These are phyloP conservation scores for Sardinella longiceps DNA, from an alignment of 2,797 vertebrate genomes.

Conservation along the genomic window DNA sequence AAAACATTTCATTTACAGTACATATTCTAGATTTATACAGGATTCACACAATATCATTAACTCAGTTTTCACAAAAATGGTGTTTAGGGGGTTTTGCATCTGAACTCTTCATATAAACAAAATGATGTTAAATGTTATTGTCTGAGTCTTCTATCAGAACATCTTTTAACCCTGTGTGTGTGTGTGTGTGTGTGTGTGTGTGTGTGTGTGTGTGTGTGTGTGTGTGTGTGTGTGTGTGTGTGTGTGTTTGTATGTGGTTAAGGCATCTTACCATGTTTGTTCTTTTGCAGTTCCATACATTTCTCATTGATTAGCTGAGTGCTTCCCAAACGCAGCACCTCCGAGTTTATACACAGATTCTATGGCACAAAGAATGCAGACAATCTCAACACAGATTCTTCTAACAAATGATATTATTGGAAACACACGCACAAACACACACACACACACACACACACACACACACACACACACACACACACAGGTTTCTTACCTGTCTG, in stretches of 20 bases:
- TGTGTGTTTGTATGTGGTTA: too few species aligned
- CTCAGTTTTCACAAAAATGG: too few species aligned
- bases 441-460: too few species aligned
- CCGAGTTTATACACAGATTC: slow-evolving; percentile 93
- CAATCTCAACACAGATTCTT: not conserved
- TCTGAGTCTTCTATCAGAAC: too few species aligned
- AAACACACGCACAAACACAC: not conserved
- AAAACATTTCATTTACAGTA: too few species aligned
- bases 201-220: not conserved
- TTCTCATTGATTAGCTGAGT: slow-evolving; percentile 91
- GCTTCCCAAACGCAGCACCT: slow-evolving; percentile 81
- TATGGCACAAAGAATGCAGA: slow-evolving; percentile 52
- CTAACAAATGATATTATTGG: not conserved
- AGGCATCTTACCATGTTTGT: slow-evolving; percentile 78
- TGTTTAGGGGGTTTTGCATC: too few species aligned
- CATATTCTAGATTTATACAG: too few species aligned
- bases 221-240: not conserved
- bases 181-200: not conserved
- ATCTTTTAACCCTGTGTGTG: not conserved
- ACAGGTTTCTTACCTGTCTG: slow-evolving; percentile 80
- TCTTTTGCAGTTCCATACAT: slow-evolving; percentile 95
- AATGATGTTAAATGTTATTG: too few species aligned
- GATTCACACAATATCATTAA: too few species aligned
- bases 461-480: not conserved
- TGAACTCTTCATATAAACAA: too few species aligned